A percentile compares a stretch with the other conserved stretches of the same genome.
These are phyloP conservation scores for Todus mexicanus DNA, from an alignment of 2,797 vertebrate genomes.

Conservation along the genomic window DNA sequence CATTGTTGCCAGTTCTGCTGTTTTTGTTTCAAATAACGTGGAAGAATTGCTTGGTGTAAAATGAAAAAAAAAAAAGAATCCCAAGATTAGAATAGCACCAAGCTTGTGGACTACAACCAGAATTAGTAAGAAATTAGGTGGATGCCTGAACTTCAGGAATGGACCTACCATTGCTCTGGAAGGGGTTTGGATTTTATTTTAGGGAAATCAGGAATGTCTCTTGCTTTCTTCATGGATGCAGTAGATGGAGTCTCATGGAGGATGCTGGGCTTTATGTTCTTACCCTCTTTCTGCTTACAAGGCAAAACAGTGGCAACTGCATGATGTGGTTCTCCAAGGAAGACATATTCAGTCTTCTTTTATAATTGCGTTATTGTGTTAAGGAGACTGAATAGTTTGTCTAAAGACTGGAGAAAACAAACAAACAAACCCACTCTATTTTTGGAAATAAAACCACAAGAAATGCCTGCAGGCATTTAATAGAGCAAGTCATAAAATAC, in stretches of 20 bases:
- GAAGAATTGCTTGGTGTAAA: constrained; percentile 48
- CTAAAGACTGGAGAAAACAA: background rate
- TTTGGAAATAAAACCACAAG: background rate
- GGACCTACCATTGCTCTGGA: background rate
- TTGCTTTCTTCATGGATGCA: background rate
- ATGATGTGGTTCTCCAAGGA: background rate
- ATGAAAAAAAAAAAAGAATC: constrained; percentile 19
- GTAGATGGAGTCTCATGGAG: background rate
- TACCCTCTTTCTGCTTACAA: background rate
- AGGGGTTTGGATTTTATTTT: background rate
- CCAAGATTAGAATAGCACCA: too few species aligned
- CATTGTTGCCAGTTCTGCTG: background rate
- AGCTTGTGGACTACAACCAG: constrained; percentile 27
- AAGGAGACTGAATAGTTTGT: background rate
- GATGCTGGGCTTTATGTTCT: background rate
- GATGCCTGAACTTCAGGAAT: background rate
- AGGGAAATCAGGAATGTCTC: background rate
- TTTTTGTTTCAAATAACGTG: constrained; percentile 51
- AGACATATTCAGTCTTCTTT: background rate
- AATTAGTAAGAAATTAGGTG: constrained; percentile 19
- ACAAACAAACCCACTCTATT: accelerated
- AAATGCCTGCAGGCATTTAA: background rate
- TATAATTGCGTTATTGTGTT: background rate
- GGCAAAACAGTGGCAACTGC: background rate
- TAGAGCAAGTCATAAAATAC: background rate